phyloP scores from a whole-genome alignment of 2,888 invertebrate genomes.

The Macaria liturata region DNA sequence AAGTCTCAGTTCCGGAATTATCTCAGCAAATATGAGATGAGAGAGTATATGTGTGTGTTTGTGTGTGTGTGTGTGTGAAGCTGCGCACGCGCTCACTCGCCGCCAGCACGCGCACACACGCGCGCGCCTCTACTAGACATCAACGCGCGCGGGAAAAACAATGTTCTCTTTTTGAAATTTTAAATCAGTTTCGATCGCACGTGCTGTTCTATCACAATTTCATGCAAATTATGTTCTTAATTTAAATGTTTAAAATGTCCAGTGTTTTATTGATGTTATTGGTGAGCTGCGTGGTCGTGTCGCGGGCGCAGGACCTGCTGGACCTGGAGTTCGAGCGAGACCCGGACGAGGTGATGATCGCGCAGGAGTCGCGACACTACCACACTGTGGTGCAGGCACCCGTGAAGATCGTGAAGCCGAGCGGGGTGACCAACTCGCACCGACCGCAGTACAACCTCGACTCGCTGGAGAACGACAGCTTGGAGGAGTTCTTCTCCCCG shows the following conservation, averaged over 20 bases:
- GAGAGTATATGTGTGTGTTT: slow-evolving; percentile 59
- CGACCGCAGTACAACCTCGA: slow-evolving; percentile 75
- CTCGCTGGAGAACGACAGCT: slow-evolving; percentile 65
- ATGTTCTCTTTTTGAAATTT: slow-evolving; percentile 23
- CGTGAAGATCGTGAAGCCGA: slow-evolving; percentile 58
- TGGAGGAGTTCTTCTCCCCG: slow-evolving; percentile 52
- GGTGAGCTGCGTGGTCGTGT: slow-evolving; percentile 43
- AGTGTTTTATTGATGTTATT: slow-evolving; percentile 44
- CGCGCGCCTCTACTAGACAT: slow-evolving; percentile 36
- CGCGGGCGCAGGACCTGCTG: slow-evolving; percentile 53
- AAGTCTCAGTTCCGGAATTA: slow-evolving; percentile 77
- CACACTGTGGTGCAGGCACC: slow-evolving; percentile 67
- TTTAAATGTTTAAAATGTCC: slow-evolving; percentile 48
- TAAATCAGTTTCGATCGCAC: slow-evolving; percentile 16
- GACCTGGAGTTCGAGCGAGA: slow-evolving; percentile 65
- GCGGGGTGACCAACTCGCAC: slow-evolving; percentile 73
- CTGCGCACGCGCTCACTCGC: slow-evolving; percentile 57
- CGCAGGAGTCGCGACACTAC: slow-evolving; percentile 71
- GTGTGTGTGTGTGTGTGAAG: slow-evolving; percentile 56
- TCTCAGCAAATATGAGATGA: slow-evolving; percentile 67
- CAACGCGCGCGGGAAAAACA: slow-evolving; percentile 41
- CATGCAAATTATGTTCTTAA: slow-evolving; percentile 23
- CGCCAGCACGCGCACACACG: slow-evolving; percentile 63
- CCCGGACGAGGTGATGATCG: slow-evolving; percentile 72
- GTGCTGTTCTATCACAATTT: neutral